Evolutionary conservation across 2,113 vertebrate genomes (phyloP).

Genomic region (Leiothrix lutea): DNA sequence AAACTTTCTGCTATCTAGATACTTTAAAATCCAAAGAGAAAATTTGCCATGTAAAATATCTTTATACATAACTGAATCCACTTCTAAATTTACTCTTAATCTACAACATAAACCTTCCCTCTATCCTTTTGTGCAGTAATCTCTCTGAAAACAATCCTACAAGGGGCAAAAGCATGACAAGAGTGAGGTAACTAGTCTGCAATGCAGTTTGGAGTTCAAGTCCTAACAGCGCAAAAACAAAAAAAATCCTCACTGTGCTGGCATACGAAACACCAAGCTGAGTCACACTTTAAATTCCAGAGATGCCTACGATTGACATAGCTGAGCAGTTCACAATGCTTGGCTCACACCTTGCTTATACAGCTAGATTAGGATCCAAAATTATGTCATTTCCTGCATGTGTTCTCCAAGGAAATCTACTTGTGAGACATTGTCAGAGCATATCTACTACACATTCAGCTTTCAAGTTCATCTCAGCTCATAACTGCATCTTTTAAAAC

Average conservation of each 20-base stretch:
- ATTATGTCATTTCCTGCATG: not conserved
- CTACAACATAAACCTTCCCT: not conserved
- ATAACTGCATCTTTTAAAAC: not conserved
- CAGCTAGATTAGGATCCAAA: not conserved
- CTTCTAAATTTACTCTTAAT: not conserved
- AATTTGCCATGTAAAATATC: not conserved
- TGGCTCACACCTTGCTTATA: not conserved
- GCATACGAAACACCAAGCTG: not conserved
- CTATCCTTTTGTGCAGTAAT: not conserved
- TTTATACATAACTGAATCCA: not conserved
- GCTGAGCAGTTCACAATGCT: not conserved
- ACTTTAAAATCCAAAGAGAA: not conserved
- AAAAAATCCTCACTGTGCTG: not conserved
- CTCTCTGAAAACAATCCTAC: not conserved
- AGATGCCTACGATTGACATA: not conserved
- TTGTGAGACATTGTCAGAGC: not conserved
- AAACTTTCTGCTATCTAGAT: not conserved
- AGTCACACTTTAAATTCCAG: conserved; percentile 32
- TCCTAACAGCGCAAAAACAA: not conserved
- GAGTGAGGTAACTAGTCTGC: not conserved
- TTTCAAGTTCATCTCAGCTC: not conserved
- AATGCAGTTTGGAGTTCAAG: not conserved
- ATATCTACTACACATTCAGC: not conserved
- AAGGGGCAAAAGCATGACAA: not conserved
- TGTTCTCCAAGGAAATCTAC: not conserved